Evolutionary conservation across 2,797 vertebrate species (phyloP).

Genomic region (Leptoclinus maculatus): DNA sequence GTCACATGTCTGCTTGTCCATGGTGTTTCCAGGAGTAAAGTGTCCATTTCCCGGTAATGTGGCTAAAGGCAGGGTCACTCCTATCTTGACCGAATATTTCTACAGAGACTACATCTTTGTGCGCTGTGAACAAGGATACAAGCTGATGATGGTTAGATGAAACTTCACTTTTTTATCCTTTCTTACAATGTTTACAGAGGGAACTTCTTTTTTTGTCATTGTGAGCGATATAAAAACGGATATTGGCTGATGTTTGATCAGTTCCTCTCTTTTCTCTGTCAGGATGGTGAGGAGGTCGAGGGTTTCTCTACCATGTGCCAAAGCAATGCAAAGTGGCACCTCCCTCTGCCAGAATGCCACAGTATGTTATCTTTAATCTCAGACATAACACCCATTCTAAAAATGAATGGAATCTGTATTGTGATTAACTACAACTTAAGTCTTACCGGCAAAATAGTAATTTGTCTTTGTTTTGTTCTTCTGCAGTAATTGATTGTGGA

Average conservation of each 20-base stretch:
- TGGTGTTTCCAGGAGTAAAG: constrained; percentile 72
- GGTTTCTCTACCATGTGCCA: constrained; percentile 89
- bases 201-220: not conserved
- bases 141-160: constrained; percentile 80
- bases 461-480: constrained; percentile 10
- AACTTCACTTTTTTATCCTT: not conserved
- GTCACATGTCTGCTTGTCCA: not conserved
- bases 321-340: constrained; percentile 89
- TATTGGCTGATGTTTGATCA: not conserved
- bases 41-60: constrained; percentile 72
- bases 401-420: not conserved
- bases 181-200: not conserved
- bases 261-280: not conserved
- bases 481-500: constrained; percentile 83
- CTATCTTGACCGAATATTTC: constrained; percentile 68
- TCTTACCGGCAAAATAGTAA: not conserved
- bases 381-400: not conserved
- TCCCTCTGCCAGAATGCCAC: constrained; percentile 87
- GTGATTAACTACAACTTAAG: not conserved
- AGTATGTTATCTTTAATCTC: constrained; percentile 80
- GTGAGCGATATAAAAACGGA: not conserved
- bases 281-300: constrained; percentile 77
- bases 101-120: constrained; percentile 84
- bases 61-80: constrained; percentile 75
- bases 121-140: constrained; percentile 82